Conservation (phyloP, 1,140 invertebrate genomes). For the Lutraria rhynchaena region DNA sequence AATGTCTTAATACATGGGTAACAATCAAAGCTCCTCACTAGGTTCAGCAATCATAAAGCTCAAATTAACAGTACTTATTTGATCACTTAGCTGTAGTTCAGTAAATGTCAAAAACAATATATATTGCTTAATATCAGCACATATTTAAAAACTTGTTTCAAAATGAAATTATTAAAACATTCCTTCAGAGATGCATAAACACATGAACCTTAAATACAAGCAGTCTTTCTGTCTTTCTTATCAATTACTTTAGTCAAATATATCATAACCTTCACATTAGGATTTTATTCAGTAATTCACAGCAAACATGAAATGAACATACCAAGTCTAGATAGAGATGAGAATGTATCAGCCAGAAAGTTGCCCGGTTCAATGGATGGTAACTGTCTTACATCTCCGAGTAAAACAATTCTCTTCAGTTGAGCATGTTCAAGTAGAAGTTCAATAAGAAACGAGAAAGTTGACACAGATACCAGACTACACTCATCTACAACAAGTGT, state of each 20-base stretch:
- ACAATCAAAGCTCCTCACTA: too few species aligned
- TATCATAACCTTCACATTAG: neutral
- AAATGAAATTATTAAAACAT: too few species aligned
- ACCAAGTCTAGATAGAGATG: slow-evolving; percentile 44
- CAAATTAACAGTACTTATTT: too few species aligned
- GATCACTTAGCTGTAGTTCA: too few species aligned
- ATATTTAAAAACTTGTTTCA: too few species aligned
- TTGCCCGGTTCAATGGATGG: slow-evolving; percentile 80
- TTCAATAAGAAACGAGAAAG: slow-evolving; percentile 72
- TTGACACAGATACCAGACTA: slow-evolving; percentile 75
- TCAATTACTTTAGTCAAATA: neutral
- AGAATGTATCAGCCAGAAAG: slow-evolving; percentile 75
- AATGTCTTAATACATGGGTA: slow-evolving; percentile 1
- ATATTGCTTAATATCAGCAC: too few species aligned
- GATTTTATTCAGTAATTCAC: neutral
- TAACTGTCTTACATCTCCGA: slow-evolving; percentile 79
- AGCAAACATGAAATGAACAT: neutral
- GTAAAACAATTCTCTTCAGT: slow-evolving; percentile 72
- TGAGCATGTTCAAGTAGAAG: slow-evolving; percentile 69
- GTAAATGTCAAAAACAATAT: too few species aligned
- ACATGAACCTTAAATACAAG: too few species aligned
- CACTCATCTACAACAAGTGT: slow-evolving; percentile 79
- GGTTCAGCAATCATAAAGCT: too few species aligned
- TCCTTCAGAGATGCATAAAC: too few species aligned
- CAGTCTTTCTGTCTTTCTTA: too few species aligned